Conservation (phyloP, 2,113 vertebrate species). For the Carlito syrichta region DNA sequence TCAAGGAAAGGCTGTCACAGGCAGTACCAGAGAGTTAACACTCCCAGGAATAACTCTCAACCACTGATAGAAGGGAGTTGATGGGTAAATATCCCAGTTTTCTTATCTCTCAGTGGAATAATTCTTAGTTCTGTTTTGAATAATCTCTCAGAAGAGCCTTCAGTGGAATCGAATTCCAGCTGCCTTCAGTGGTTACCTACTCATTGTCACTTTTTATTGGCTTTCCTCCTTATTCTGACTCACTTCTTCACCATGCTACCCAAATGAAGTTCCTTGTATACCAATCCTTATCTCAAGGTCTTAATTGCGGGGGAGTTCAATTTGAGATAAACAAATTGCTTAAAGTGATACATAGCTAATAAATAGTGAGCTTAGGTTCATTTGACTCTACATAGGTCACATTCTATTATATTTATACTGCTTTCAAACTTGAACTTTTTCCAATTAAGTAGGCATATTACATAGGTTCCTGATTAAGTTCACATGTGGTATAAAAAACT, state of each 20-base stretch:
- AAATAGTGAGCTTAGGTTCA: background rate
- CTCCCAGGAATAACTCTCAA: background rate
- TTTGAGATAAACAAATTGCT: background rate
- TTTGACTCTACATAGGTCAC: background rate
- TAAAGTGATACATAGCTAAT: background rate
- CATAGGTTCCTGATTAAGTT: background rate
- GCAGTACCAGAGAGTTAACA: background rate
- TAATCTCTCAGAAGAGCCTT: background rate
- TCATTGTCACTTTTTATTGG: background rate
- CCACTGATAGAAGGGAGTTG: background rate
- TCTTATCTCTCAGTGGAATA: background rate
- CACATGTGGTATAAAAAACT: background rate
- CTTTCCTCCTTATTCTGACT: background rate
- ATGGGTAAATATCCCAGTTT: background rate
- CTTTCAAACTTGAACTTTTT: background rate
- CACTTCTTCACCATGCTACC: background rate
- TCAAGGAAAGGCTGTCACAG: background rate
- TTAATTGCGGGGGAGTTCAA: background rate
- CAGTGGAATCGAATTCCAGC: background rate
- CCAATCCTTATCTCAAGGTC: background rate
- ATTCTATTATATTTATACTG: background rate
- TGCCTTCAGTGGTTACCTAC: background rate
- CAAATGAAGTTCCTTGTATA: background rate
- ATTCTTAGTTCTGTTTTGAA: background rate
- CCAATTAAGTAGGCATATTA: background rate